Evolutionary conservation across 2,797 vertebrate genomes (phyloP), one percentile per base, ranked within the genome.

Genomic region (Pangasius macronema): DNA sequence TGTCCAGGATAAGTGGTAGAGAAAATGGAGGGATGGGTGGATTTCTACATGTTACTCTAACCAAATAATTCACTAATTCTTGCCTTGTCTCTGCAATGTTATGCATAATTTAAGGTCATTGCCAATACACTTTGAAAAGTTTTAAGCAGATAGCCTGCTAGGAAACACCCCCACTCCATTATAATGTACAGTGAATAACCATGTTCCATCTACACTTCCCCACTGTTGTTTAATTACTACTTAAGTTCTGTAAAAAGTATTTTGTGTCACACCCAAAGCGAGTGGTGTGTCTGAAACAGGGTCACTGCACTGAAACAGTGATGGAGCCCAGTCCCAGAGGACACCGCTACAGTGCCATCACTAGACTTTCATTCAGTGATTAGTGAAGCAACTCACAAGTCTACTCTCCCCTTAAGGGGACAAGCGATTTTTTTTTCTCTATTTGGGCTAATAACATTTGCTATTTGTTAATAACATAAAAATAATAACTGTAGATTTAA

Each of bases 291-390:
- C 67, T 67, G 11, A 86, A 80, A 85, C 30, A n/a, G 24, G 30
- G 63, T 51, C 70, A 27, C 20, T 70, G 65, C 39, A 9, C 59
- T 51, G 75, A 67, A 57, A 82, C 53, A 87, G 75, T 79, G 85
- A 88, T 84, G 83, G 73, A 86, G 68, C 51, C 46, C 16, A 39
- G 46, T 85, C 85, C 82, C 87, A 49, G 68, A 53, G 82, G 87
- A 86, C 4, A 65, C 49, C 55, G 61, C 46, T 83, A 61, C 27
- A 63, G 24, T 82, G 72, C 70, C 59, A 67, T 81, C 68, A 67
- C 46, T 73, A 39, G 84, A 87, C 68, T 76, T 61, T 87, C 59
- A 88, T 85, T 90, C 85, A 88, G 86, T 88, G 79, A 88, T 88
- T 88, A 85, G 87, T 87, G 83, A 85, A 61, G 65, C 76, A 86